A percentile compares a stretch with the other conserved stretches of the same genome.
Conservation (phyloP, 2,113 vertebrate genomes). For the Tylochromis polylepis region DNA sequence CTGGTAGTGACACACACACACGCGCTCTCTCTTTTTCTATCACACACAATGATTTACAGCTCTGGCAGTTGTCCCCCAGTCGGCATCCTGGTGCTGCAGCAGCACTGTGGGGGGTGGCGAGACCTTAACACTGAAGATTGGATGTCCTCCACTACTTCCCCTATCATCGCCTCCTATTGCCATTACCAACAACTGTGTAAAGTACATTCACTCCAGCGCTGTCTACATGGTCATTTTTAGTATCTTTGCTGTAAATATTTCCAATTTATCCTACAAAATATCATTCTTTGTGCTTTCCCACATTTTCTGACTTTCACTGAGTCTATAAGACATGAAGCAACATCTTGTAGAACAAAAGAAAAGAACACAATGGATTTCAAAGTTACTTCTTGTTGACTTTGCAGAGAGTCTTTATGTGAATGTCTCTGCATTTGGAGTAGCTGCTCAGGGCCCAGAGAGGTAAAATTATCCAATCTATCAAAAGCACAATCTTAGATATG, state of each 20-base stretch:
- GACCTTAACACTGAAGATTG: neutral
- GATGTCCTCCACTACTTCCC: conserved; percentile 10
- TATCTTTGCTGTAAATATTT: neutral
- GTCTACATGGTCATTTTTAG: neutral
- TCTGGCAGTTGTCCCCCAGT: conserved; percentile 48
- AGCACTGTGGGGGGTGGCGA: neutral
- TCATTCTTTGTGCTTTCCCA: neutral
- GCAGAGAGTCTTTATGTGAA: neutral
- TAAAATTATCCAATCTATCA: neutral
- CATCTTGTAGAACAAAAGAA: neutral
- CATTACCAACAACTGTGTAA: neutral
- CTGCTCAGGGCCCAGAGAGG: neutral
- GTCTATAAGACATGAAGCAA: neutral
- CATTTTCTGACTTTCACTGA: neutral
- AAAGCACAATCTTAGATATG: neutral
- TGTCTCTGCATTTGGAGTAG: neutral
- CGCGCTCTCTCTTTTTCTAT: neutral
- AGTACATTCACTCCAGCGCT: neutral
- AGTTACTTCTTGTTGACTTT: neutral
- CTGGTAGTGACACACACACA: neutral
- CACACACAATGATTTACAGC: conserved; percentile 60
- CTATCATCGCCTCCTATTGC: conserved; percentile 18
- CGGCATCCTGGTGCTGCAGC: conserved; percentile 30
- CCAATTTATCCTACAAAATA: neutral
- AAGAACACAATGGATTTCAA: neutral